Conservation (phyloP, 2,797 vertebrate genomes). For the Vireo griseus region DNA sequence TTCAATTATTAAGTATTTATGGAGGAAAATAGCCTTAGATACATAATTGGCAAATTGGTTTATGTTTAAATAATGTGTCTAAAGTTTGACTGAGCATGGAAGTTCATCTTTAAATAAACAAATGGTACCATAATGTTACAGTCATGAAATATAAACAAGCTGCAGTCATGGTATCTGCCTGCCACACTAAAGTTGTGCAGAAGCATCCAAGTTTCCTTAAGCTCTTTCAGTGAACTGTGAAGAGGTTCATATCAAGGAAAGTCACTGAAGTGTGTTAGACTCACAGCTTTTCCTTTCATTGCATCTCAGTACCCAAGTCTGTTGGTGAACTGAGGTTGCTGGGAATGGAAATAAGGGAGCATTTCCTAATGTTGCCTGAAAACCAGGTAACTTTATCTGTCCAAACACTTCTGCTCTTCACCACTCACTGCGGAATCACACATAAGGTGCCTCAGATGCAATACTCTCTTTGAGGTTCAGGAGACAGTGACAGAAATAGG, state of each 20-base stretch:
- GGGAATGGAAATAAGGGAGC: neutral
- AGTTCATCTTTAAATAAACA: constrained; percentile 68
- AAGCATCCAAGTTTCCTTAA: neutral
- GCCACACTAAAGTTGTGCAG: constrained; percentile 12
- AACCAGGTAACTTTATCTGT: neutral
- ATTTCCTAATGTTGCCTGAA: neutral
- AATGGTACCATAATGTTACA: constrained; percentile 46
- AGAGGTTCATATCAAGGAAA: neutral
- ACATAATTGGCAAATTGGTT: constrained; percentile 29
- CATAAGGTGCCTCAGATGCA: neutral
- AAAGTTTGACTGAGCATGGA: constrained; percentile 50
- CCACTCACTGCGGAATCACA: neutral
- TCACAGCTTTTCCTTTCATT: constrained; percentile 33
- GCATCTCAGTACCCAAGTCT: neutral
- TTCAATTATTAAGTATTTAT: constrained; percentile 47
- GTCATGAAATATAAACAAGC: constrained; percentile 65
- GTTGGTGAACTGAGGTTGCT: neutral
- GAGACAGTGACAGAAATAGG: neutral
- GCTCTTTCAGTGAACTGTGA: constrained; percentile 22
- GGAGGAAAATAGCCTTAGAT: neutral
- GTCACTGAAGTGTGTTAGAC: neutral
- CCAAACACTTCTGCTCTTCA: neutral
- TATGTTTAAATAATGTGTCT: constrained; percentile 56
- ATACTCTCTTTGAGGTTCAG: neutral
- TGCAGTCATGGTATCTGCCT: neutral